Percentiles rank a stretch among this genome's conserved stretches.
Conservation (phyloP, 1,140 invertebrate species). For the Neodiprion lecontei region DNA sequence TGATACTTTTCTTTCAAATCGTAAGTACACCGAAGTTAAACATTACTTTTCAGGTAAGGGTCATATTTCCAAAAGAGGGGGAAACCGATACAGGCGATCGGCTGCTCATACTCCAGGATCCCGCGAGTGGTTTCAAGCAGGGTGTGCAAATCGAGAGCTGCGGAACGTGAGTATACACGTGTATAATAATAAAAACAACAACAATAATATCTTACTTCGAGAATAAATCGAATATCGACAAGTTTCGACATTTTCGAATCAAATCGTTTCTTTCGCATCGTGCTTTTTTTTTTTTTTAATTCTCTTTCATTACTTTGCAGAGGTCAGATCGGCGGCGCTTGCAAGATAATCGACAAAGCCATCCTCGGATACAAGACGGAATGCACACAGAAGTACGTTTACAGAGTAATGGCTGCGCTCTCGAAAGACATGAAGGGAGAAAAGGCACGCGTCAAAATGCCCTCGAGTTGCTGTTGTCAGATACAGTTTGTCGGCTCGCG, state of each 20-base stretch:
- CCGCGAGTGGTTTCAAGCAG: constrained; percentile 59
- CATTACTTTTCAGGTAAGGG: constrained; percentile 43
- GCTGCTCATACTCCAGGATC: constrained; percentile 66
- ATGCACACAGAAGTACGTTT: constrained; percentile 72
- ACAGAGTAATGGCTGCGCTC: constrained; percentile 63
- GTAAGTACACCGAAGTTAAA: no score
- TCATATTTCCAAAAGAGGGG: constrained; percentile 59
- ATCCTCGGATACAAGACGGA: constrained; percentile 58
- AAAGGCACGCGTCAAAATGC: constrained; percentile 64
- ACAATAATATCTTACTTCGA: no score
- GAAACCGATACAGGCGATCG: constrained; percentile 61
- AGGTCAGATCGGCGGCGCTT: constrained; percentile 32
- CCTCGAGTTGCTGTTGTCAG: constrained; percentile 71
- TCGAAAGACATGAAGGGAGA: constrained; percentile 56
- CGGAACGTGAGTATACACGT: constrained; percentile 44
- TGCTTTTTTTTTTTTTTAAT: no score
- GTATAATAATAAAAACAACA: constrained; percentile 25
- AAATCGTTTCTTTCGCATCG: no score
- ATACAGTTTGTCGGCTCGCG: constrained; percentile 41
- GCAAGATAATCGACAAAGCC: constrained; percentile 29
- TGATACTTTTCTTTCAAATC: no score
- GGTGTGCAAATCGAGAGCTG: constrained; percentile 65
- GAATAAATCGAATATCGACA: no score
- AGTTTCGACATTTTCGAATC: no score
- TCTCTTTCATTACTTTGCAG: constrained; percentile 25